Conservation (phyloP, 2,888 invertebrate genomes). For the Oscheius sp. region DNA sequence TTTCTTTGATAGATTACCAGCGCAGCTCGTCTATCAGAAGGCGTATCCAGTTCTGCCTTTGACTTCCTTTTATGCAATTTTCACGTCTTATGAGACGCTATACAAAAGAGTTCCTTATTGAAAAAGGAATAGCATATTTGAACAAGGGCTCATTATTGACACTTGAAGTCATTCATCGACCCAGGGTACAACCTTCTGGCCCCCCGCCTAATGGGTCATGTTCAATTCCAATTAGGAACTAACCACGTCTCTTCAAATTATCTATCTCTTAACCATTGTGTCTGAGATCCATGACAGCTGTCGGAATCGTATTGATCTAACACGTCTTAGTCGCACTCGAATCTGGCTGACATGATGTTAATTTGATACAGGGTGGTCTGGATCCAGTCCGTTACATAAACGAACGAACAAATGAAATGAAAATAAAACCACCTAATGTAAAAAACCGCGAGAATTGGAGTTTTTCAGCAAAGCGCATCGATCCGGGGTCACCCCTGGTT, state of each 20-base stretch:
- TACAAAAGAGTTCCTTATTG: no score
- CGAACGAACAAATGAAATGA: background rate
- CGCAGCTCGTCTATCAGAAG: no score
- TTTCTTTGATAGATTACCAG: no score
- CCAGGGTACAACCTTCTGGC: no score
- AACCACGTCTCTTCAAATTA: background rate
- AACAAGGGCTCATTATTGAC: no score
- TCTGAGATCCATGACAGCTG: slow-evolving; percentile 17
- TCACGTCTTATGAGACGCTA: no score
- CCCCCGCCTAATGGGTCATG: no score
- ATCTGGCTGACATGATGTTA: background rate
- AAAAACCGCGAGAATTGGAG: background rate
- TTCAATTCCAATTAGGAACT: background rate
- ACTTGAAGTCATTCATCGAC: no score
- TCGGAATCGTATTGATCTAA: slow-evolving; percentile 18
- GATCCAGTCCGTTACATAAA: background rate
- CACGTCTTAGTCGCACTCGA: background rate
- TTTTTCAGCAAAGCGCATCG: slow-evolving; percentile 36
- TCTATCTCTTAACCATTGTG: background rate
- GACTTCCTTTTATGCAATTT: no score
- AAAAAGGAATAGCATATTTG: no score
- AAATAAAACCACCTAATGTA: background rate
- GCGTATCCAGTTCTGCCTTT: no score
- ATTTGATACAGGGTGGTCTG: background rate
- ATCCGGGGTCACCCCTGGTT: no score